Base-by-base conservation (phyloP, 2,113 vertebrate genomes). In the Pholis gunnellus region DNA sequence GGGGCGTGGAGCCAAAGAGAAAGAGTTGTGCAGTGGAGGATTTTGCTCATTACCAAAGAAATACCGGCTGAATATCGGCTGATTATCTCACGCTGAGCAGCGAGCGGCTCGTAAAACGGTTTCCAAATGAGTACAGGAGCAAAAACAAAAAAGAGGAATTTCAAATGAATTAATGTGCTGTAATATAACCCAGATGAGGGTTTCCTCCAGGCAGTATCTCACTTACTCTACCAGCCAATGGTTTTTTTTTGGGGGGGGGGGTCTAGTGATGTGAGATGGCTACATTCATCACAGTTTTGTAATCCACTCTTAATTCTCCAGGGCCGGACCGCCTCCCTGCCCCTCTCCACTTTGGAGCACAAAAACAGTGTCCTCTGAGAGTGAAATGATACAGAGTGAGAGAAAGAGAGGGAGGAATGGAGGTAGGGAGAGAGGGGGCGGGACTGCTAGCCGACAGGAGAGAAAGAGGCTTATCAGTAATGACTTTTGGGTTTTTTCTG, bases 381-480 rank as follows among this genome's bases (percentile, higher is more conserved):
- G 83, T n/a, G 72, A 91, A 90, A 78, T 50, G 82, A 93, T 87
- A 90, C 89, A 89, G 71, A 90, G 76, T 81, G 73, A 72, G 38
- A 48, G 66, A 85, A 82, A 61, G 10, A 44, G 50, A 78, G 66
- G 60, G 66, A 73, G 75, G 65, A 50, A 66, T 46, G 67, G 79
- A 79, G 67, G 34, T 65, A 72, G 42, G 22, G 50, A 70, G 81
- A 64, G 81, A 76, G 84, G 72, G 56, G 90, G 89, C 38, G 88
- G 84, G 74, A 76, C 79, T 69, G 75, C 64, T 71, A 54, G 81
- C 72, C 29, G 20, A 79, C 44, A 11, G 73, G 60, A 77, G 89
- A 90, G 88, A 94, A 91, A 87, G 69, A 90, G 69, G 86, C 92
- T 94, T 91, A 94, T 92, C 90, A 92, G 93, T 87, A 92, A 93